These are phyloP conservation scores for Drosophila cognata DNA, from an alignment of 2,888 invertebrate species.

Conservation along the genomic window DNA sequence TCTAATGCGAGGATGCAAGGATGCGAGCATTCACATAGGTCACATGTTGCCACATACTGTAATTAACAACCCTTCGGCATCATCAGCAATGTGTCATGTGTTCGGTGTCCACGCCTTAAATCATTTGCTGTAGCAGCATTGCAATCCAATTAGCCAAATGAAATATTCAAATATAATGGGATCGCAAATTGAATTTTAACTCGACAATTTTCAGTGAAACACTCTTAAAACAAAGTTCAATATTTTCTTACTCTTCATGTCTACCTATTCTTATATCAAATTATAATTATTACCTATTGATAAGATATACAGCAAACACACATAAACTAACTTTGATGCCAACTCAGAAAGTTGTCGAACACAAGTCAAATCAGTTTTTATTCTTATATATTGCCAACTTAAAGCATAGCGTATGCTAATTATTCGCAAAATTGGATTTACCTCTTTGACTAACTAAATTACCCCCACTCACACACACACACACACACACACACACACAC, in stretches of 20 bases:
- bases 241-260: neutral
- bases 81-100: neutral
- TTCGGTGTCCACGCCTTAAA: constrained; percentile 10
- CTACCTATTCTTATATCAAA: neutral
- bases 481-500: neutral
- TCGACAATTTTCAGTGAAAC: neutral
- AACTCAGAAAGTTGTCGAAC: neutral
- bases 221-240: neutral
- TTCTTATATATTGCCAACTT: neutral
- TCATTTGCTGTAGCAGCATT: neutral
- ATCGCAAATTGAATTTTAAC: no score
- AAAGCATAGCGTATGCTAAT: neutral
- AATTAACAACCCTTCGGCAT: constrained; percentile 15
- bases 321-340: neutral
- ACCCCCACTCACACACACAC: constrained; percentile 21
- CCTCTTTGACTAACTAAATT: constrained; percentile 40
- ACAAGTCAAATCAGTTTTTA: neutral
- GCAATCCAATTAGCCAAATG: neutral
- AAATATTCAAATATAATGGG: no score
- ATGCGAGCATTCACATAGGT: constrained; percentile 17
- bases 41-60: constrained; percentile 11
- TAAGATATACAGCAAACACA: no score
- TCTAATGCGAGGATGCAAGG: neutral
- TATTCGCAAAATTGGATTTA: neutral
- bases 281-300: neutral